phyloP scores from a whole-genome alignment of 2,888 invertebrate genomes.

The Margaritifera margaritifera region DNA sequence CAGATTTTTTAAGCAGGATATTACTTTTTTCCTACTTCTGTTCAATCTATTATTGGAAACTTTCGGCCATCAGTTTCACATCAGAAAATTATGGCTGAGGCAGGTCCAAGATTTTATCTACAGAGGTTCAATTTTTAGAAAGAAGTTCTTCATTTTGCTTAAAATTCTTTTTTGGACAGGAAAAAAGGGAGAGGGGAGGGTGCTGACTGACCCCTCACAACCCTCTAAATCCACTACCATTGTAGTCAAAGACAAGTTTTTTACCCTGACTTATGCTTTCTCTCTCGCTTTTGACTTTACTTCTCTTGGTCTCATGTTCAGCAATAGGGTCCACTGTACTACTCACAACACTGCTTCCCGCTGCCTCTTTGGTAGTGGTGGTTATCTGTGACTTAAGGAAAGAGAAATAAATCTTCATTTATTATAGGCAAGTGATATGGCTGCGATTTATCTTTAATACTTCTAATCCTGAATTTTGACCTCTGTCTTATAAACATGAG shows the following conservation, averaged over 20 bases:
- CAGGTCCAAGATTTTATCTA: no score
- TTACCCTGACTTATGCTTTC: conserved; percentile 33
- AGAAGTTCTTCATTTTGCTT: no score
- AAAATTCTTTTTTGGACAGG: no score
- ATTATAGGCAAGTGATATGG: conserved; percentile 1
- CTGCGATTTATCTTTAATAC: background rate
- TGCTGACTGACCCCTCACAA: no score
- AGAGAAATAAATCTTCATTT: conserved; percentile 4
- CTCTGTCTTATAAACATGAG: background rate
- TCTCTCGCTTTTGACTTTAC: conserved; percentile 64
- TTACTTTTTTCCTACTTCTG: no score
- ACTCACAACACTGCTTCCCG: conserved; percentile 73
- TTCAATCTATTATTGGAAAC: no score
- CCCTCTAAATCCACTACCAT: no score
- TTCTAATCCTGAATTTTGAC: background rate
- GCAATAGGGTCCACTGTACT: conserved; percentile 71
- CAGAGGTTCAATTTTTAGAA: no score
- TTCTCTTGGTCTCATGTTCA: conserved; percentile 52
- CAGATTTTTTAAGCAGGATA: no score
- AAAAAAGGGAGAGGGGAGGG: no score
- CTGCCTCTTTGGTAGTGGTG: conserved; percentile 58
- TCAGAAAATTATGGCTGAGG: no score
- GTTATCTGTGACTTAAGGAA: conserved; percentile 53
- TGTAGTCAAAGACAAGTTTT: background rate
- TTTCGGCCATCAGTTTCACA: no score